A percentile compares a stretch with the other conserved stretches of the same genome.
Conservation (phyloP, 1,140 invertebrate species). For the Tetramorium simillimum region DNA sequence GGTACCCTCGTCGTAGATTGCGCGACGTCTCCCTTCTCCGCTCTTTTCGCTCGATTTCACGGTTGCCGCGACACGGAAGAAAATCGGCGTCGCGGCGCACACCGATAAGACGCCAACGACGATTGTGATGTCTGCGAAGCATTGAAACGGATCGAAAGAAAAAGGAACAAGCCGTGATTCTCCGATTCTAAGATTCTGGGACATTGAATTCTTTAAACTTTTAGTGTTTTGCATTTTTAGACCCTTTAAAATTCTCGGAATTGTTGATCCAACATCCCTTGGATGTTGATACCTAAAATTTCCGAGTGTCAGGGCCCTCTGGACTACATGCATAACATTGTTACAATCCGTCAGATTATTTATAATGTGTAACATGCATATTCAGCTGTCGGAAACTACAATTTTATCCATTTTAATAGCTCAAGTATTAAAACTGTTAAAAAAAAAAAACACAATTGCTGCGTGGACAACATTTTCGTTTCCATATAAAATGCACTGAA, state of each 20-base stretch:
- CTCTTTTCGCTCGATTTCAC: constrained; percentile 65
- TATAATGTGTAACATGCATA: too few species aligned
- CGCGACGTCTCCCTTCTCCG: constrained; percentile 43
- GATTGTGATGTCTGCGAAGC: constrained; percentile 52
- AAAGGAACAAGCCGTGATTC: constrained; percentile 26
- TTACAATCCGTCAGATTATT: too few species aligned
- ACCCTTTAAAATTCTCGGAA: neutral
- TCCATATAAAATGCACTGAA: constrained; percentile 32
- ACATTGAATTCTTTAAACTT: constrained; percentile 10
- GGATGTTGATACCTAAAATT: neutral
- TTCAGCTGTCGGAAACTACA: too few species aligned
- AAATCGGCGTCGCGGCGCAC: constrained; percentile 52
- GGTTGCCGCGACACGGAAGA: constrained; percentile 59
- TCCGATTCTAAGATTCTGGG: constrained; percentile 25
- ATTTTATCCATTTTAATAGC: too few species aligned
- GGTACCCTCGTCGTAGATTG: constrained; percentile 60
- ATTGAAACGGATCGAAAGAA: constrained; percentile 30
- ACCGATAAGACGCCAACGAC: constrained; percentile 59
- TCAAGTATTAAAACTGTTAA: neutral
- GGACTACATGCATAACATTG: too few species aligned
- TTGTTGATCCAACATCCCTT: neutral
- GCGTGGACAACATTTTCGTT: constrained; percentile 8
- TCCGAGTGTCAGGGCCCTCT: neutral
- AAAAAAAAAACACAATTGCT: neutral
- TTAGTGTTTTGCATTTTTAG: neutral